Percentiles rank a stretch among this genome's conserved stretches.
Conservation (phyloP, 2,888 invertebrate genomes). For the Galerucella nymphaeae region DNA sequence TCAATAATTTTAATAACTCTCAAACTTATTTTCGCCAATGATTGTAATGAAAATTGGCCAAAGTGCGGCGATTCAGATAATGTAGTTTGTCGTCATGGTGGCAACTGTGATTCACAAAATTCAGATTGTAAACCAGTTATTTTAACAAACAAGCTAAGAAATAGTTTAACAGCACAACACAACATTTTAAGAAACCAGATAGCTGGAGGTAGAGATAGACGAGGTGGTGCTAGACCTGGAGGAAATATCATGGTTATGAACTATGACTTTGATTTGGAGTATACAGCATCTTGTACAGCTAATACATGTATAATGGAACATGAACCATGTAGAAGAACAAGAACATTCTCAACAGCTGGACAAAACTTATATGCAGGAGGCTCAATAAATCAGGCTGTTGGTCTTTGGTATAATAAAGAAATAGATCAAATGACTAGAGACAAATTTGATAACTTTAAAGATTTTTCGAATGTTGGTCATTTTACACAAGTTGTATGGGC, state of each 20-base stretch:
- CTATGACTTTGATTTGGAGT: slow-evolving; percentile 47
- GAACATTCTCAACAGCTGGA: slow-evolving; percentile 27
- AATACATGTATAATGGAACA: slow-evolving; percentile 42
- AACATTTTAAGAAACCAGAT: slow-evolving; percentile 30
- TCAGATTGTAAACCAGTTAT: slow-evolving; percentile 7
- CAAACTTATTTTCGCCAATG: neutral
- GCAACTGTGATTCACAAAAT: neutral
- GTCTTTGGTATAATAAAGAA: slow-evolving; percentile 34
- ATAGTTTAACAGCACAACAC: slow-evolving; percentile 19
- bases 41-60: slow-evolving; percentile 30
- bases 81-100: slow-evolving; percentile 20
- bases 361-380: slow-evolving; percentile 35
- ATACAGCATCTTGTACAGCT: slow-evolving; percentile 44
- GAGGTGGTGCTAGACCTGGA: slow-evolving; percentile 28
- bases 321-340: slow-evolving; percentile 41
- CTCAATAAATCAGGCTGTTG: neutral
- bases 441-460: neutral
- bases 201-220: slow-evolving; percentile 33
- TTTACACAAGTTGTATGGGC: slow-evolving; percentile 45
- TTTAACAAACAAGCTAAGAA: slow-evolving; percentile 12
- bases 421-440: slow-evolving; percentile 5
- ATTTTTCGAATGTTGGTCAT: slow-evolving; percentile 26
- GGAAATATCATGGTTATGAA: slow-evolving; percentile 36
- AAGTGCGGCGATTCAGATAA: neutral
- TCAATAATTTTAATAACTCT: neutral